Percentiles rank a stretch among this genome's conserved stretches.
Conservation (phyloP, 2,797 vertebrate genomes). For the Siniperca scherzeri region DNA sequence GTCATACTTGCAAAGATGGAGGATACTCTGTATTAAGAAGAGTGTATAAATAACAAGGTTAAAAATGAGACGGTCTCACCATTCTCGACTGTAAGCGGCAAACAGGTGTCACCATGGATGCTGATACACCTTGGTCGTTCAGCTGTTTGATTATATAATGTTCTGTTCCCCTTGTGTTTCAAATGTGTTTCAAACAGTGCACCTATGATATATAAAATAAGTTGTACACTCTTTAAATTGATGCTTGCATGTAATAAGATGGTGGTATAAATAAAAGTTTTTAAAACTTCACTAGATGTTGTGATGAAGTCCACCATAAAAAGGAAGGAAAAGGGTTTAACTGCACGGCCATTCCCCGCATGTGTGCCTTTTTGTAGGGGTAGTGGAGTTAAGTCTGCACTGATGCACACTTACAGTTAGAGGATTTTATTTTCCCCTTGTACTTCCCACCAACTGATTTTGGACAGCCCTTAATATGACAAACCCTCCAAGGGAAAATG, state of each 20-base stretch:
- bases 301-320: background rate
- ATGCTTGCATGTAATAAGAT: background rate
- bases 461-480: background rate
- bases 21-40: slow-evolving; percentile 25
- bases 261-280: background rate
- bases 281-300: background rate
- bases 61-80: slow-evolving; percentile 8
- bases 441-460: background rate
- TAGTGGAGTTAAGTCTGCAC: background rate
- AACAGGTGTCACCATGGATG: slow-evolving; percentile 20
- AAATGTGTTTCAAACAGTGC: background rate
- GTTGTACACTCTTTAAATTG: background rate
- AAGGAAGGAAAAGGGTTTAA: background rate
- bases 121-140: background rate
- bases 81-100: slow-evolving; percentile 6
- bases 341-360: background rate
- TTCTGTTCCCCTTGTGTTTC: background rate
- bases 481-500: background rate
- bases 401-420: background rate
- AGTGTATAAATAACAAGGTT: slow-evolving; percentile 24
- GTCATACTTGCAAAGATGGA: slow-evolving; percentile 13
- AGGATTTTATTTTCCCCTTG: slow-evolving; percentile 1
- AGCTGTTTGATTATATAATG: background rate
- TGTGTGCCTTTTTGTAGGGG: background rate
- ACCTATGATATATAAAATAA: background rate